Percentiles rank a stretch among this genome's conserved stretches.
These are phyloP conservation scores for Notolabrus celidotus DNA, from an alignment of 2,797 vertebrate genomes.

Conservation along the genomic window DNA sequence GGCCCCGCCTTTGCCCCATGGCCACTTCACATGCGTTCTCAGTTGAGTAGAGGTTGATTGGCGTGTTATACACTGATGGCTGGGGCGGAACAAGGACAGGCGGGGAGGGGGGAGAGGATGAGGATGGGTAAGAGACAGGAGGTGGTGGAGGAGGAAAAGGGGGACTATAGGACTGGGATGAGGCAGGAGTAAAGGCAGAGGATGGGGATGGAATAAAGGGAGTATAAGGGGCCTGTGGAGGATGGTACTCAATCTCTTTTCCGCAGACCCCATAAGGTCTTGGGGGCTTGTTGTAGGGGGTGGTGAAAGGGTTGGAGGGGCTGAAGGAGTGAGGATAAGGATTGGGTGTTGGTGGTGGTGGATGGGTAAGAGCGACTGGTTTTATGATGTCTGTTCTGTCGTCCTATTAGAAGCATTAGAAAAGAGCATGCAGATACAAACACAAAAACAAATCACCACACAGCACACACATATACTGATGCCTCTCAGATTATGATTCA, in stretches of 20 bases:
- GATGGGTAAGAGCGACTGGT: slow-evolving; percentile 92
- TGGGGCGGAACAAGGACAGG: slow-evolving; percentile 90
- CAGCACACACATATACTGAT: slow-evolving; percentile 62
- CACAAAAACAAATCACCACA: slow-evolving; percentile 63
- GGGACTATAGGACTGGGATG: slow-evolving; percentile 83
- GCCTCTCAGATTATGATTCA: slow-evolving; percentile 63
- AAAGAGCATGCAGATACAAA: slow-evolving; percentile 80
- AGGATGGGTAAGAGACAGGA: slow-evolving; percentile 86
- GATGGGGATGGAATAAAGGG: slow-evolving; percentile 95
- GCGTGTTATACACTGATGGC: slow-evolving; percentile 89
- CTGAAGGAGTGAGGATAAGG: slow-evolving; percentile 46
- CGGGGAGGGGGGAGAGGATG: slow-evolving; percentile 78
- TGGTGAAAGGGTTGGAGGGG: slow-evolving; percentile 64
- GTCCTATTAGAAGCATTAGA: slow-evolving; percentile 84
- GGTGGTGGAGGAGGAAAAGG: slow-evolving; percentile 87
- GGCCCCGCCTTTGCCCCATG: slow-evolving; percentile 93
- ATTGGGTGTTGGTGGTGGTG: slow-evolving; percentile 77
- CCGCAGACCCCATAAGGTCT: slow-evolving; percentile 86
- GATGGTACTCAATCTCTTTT: slow-evolving; percentile 60
- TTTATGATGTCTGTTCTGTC: slow-evolving; percentile 94
- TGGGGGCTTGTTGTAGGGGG: slow-evolving; percentile 92
- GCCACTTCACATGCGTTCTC: slow-evolving; percentile 91
- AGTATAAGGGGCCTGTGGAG: slow-evolving; percentile 76
- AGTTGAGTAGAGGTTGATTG: slow-evolving; percentile 88
- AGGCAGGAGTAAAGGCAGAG: slow-evolving; percentile 94